phyloP scores from a whole-genome alignment of 2,888 invertebrate genomes.

The Diloba caeruleocephala region DNA sequence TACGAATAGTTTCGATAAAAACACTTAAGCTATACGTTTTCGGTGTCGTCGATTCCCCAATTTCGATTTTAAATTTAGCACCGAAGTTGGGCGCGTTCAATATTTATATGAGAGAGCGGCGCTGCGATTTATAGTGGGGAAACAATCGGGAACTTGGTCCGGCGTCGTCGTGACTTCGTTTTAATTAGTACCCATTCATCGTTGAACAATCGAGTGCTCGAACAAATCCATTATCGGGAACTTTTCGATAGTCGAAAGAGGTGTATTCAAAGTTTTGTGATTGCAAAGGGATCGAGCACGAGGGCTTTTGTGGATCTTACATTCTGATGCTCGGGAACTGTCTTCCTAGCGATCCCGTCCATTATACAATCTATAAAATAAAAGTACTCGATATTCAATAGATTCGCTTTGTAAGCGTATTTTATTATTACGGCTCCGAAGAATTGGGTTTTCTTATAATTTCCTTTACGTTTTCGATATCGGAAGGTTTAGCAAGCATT shows the following conservation, averaged over 20 bases:
- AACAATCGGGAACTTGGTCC: slow-evolving; percentile 86
- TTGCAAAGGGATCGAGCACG: slow-evolving; percentile 73
- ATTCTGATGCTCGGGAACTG: slow-evolving; percentile 59
- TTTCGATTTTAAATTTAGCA: slow-evolving; percentile 85
- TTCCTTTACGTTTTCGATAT: slow-evolving; percentile 66
- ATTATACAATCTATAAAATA: slow-evolving; percentile 60
- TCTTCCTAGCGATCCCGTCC: slow-evolving; percentile 60
- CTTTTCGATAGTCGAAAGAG: slow-evolving; percentile 88
- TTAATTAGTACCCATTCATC: slow-evolving; percentile 90
- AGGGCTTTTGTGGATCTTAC: slow-evolving; percentile 70
- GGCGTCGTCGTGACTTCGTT: slow-evolving; percentile 86
- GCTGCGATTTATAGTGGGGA: slow-evolving; percentile 84
- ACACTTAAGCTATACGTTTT: slow-evolving; percentile 62
- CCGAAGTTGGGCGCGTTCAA: slow-evolving; percentile 80
- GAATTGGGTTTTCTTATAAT: slow-evolving; percentile 61
- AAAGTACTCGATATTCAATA: slow-evolving; percentile 55
- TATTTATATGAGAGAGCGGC: slow-evolving; percentile 83
- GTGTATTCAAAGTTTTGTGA: slow-evolving; percentile 84
- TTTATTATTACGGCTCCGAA: slow-evolving; percentile 38
- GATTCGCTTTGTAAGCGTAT: slow-evolving; percentile 42
- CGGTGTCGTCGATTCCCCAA: slow-evolving; percentile 70
- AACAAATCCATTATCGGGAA: slow-evolving; percentile 88
- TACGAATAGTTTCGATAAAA: slow-evolving; percentile 50
- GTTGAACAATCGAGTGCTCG: slow-evolving; percentile 86
- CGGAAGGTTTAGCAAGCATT: slow-evolving; percentile 64